Base-by-base conservation (phyloP, 2,797 vertebrate species). In the Microctenopoma steveboyesi region DNA sequence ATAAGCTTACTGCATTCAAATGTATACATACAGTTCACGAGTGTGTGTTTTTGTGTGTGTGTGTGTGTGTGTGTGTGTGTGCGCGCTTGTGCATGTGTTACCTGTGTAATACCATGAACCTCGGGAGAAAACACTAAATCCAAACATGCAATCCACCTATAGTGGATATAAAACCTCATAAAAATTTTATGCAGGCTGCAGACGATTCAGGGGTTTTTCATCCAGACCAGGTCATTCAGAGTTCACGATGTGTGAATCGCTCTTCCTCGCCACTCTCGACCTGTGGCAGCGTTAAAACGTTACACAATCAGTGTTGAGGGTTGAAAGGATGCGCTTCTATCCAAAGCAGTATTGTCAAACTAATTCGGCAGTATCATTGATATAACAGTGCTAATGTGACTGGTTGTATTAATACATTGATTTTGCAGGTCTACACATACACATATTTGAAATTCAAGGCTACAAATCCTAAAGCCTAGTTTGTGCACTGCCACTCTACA, bases 181-280 rank as follows among this genome's bases (percentile, higher is more conserved):
- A 55, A 78, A 5, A 48, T 0, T 28, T 7, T 76, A 67, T 30
- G 37, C 22, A 52, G 42, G 46, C 58, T 67, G 39, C 39, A 30
- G 4, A 27, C 56, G 14, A 40, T 40, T 49, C 42, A 58, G 22
- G 30, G 49, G 48, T 28, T 49, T 48, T 60, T 60, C 18, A 43
- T 47, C 51, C 42, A 55, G 46, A 66, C n/a, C 37, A 13, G 81
- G 64, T 83, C 82, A 67, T 40, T 57, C 69, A 60, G 33, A 81
- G 57, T 76, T 78, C 70, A 79, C 9, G 2, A 30, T 47, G 59
- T 54, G 46, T 66, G 51, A 69, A 61, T 74, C 37, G 15, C 46
- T 66, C 27, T 64, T n/a, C n/a, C 68, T 77, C 76, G 39, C 74
- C 28, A 66, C 56, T 53, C 33, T 77, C 33, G 56, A 39, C 55